A percentile compares a stretch with the other conserved stretches of the same genome.
phyloP scores from a whole-genome alignment of 2,888 invertebrate species.

The Liposcelis brunnea region DNA sequence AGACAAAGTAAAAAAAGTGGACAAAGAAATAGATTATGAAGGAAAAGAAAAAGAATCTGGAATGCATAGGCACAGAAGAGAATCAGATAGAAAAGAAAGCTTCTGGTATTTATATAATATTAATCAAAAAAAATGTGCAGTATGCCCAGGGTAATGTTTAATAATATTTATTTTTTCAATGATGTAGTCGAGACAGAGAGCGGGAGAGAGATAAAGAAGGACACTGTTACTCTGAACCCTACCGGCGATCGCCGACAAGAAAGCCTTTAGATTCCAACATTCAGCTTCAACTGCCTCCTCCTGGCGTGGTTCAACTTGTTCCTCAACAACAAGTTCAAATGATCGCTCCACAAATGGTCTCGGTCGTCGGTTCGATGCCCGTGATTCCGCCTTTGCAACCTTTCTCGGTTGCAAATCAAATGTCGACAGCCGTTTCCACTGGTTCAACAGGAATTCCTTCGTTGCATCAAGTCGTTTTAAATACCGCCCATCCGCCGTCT shows the following conservation, averaged over 20 bases:
- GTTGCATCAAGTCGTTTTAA: neutral
- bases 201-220: conserved; percentile 12
- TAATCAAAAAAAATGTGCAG: too few species aligned
- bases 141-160: too few species aligned
- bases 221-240: conserved; percentile 8
- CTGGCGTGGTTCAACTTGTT: conserved; percentile 1
- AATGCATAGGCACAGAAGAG: too few species aligned
- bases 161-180: too few species aligned
- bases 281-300: conserved; percentile 3
- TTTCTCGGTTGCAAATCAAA: too few species aligned
- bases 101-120: too few species aligned
- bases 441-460: too few species aligned
- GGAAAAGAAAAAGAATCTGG: too few species aligned
- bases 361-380: too few species aligned
- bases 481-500: neutral
- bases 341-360: neutral
- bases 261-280: neutral
- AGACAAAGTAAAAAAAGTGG: neutral
- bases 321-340: conserved; percentile 4
- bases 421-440: too few species aligned
- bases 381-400: too few species aligned
- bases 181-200: neutral
- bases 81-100: too few species aligned
- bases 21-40: neutral
- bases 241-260: conserved; percentile 4